Conservation (phyloP, 2,113 vertebrate species). For the Rhinopithecus roxellana region DNA sequence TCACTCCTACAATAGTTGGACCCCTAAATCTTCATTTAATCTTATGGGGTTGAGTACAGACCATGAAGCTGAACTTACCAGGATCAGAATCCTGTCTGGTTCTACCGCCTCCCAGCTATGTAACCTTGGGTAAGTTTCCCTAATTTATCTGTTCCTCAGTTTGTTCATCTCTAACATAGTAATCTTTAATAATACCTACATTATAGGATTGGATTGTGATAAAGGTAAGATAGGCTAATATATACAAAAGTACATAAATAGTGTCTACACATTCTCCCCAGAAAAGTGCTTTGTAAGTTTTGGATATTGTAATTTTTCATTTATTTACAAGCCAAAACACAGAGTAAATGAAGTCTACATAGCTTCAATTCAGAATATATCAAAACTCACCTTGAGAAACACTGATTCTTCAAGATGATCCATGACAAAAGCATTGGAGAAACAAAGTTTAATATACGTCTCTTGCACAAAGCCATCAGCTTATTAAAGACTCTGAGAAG, state of each 20-base stretch:
- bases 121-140: neutral
- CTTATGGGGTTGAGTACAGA: neutral
- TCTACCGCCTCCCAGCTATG: neutral
- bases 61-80: neutral
- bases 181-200: neutral
- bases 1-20: neutral
- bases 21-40: neutral
- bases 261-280: fast-evolving
- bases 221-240: neutral
- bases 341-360: neutral
- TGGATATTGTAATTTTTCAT: neutral
- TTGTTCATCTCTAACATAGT: neutral
- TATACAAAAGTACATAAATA: neutral
- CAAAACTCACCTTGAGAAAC: neutral
- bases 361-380: neutral
- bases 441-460: neutral
- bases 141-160: neutral
- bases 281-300: neutral
- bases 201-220: neutral
- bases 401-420: neutral
- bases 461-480: neutral
- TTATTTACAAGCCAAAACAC: neutral
- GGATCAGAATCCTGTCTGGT: neutral
- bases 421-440: neutral
- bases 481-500: neutral